Base-by-base conservation (phyloP, 2,113 vertebrate genomes). In the Xyliphius kryptos region DNA sequence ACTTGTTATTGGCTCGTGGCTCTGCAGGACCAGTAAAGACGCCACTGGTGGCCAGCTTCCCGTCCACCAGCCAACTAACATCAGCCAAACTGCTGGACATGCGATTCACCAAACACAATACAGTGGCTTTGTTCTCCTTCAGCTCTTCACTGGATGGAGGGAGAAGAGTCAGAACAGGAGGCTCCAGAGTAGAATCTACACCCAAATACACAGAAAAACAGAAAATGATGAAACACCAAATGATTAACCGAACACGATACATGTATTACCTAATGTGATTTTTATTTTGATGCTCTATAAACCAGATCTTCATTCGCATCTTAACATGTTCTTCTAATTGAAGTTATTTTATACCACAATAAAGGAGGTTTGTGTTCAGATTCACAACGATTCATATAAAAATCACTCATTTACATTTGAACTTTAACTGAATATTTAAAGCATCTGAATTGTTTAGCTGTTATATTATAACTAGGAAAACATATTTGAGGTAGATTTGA, bases 131-230 rank as follows among this genome's bases (percentile, higher is more conserved):
- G 37, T 19, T 3, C 32, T 77, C 64, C 75, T 70, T 68, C 54
- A 82, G 75, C 65, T 82, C 79, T 76, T 70, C 64, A 14, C 53
- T 77, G 82, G 81, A 79, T 0, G 79, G 78, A 76, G 76, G 80
- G 32, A 81, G 76, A 69, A 83, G 53, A 3, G 74, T 82, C 64
- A 83, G 70, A 54, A 79, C 80, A 58, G 81, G 79, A 67, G 69
- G 63, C 72, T 68, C 0, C 69, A 78, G 62, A 14, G 49, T 73
- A 51, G 71, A 64, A 69, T 67, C 81, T 84, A 72, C 36, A 69
- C 47, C n/a, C 43, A 60, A 19, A 60, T 10, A 60, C 57, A 60
- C 41, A 26, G 6, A 2, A 9, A 43, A 43, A 5, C 1, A 56
- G 5, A n/a, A n/a, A 43, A 9, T 12, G 2, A 22, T 15, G 17